A percentile compares a stretch with the other conserved stretches of the same genome.
Conservation (phyloP, 2,888 invertebrate species). For the Emmelina monodactyla region DNA sequence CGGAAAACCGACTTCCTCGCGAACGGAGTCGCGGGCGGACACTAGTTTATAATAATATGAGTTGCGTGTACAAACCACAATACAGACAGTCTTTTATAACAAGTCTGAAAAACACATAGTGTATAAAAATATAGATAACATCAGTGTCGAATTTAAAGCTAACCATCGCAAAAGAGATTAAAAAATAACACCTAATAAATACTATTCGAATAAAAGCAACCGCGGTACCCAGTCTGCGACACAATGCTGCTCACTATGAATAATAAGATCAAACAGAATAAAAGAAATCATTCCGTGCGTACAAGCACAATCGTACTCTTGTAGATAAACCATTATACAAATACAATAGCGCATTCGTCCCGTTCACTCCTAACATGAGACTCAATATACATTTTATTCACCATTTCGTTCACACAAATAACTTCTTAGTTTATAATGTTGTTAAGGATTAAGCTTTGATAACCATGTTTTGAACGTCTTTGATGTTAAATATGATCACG, state of each 20-base stretch:
- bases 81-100: too few relatives aligned
- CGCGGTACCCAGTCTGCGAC: conserved; percentile 17
- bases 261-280: conserved; percentile 51
- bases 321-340: conserved; percentile 55
- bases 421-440: conserved; percentile 32
- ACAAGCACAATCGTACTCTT: conserved; percentile 50
- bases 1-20: too few relatives aligned
- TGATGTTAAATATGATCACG: too few relatives aligned
- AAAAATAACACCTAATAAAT: too few relatives aligned
- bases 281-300: conserved; percentile 35
- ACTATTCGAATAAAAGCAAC: too few relatives aligned
- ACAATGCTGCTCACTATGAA: conserved; percentile 58
- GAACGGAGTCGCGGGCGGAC: too few relatives aligned
- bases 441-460: conserved; percentile 17
- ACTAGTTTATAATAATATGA: too few relatives aligned
- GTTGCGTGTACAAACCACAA: too few relatives aligned
- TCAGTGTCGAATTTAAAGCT: too few relatives aligned
- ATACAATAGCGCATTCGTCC: conserved; percentile 43
- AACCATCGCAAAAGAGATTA: too few relatives aligned
- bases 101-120: too few relatives aligned
- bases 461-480: neutral
- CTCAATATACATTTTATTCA: conserved; percentile 27
- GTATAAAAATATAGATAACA: too few relatives aligned
- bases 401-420: conserved; percentile 33
- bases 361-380: conserved; percentile 22